Percentiles rank a stretch among this genome's conserved stretches.
These are phyloP conservation scores for Netelia fuscicornis DNA, from an alignment of 2,888 invertebrate genomes.

Conservation along the genomic window DNA sequence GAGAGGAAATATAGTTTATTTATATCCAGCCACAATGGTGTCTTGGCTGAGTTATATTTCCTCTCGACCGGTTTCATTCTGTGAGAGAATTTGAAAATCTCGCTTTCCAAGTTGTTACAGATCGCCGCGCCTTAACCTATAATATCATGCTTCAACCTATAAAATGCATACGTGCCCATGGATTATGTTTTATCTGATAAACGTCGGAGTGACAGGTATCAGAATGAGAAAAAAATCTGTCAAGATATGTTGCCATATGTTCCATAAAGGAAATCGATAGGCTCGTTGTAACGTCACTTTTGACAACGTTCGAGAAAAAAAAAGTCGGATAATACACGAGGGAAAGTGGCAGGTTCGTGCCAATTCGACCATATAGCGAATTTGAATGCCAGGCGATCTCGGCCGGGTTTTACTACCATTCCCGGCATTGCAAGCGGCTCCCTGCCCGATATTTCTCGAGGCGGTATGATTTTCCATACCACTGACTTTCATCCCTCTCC, in stretches of 20 bases:
- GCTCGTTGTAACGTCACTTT: conserved; percentile 1
- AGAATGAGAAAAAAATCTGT: neutral
- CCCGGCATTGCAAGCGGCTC: conserved; percentile 1
- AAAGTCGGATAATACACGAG: neutral
- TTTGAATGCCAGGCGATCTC: conserved; percentile 34
- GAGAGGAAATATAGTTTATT: no score
- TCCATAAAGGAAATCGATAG: neutral
- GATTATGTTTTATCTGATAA: neutral
- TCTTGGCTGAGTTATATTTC: no score
- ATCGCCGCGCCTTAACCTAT: no score
- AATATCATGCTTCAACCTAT: no score
- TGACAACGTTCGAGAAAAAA: neutral
- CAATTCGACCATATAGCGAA: conserved; percentile 9
- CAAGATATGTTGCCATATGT: neutral
- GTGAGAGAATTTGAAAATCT: no score
- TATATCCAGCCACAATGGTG: no score
- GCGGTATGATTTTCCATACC: conserved; percentile 36
- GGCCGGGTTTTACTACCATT: conserved; percentile 12
- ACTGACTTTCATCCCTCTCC: conserved; percentile 1
- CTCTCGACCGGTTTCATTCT: no score
- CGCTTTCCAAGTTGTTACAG: no score
- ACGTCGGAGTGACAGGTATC: conserved; percentile 13
- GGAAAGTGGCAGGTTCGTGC: conserved; percentile 20
- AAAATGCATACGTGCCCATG: neutral
- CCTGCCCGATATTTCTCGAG: conserved; percentile 18